A percentile compares a stretch with the other conserved stretches of the same genome.
Evolutionary conservation across 2,888 invertebrate genomes (phyloP).

Genomic region (Rhagophthalmus giganteus): DNA sequence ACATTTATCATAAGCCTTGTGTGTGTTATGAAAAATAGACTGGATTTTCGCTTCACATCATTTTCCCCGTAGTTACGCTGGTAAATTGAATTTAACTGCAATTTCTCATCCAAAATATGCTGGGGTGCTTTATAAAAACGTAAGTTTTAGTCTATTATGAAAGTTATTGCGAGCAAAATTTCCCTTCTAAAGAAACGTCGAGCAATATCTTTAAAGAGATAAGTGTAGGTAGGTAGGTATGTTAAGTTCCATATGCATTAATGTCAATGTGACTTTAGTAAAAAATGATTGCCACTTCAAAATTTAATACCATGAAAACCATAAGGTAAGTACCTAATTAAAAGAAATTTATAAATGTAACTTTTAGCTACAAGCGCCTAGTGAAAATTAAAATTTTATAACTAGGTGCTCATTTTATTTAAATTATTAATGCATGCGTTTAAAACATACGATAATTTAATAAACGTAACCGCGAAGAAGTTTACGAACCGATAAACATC

Average conservation of each 20-base stretch:
- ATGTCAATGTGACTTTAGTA: background rate
- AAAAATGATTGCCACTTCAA: background rate
- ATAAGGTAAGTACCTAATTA: too few species aligned
- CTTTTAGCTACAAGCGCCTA: too few species aligned
- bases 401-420: too few species aligned
- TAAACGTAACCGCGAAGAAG: too few species aligned
- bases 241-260: background rate
- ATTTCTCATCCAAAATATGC: slow-evolving; percentile 2
- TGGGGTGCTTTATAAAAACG: background rate
- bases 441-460: too few species aligned
- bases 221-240: background rate
- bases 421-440: too few species aligned
- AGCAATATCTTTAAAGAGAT: background rate
- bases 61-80: slow-evolving; percentile 1
- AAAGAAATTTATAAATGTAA: too few species aligned
- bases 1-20: slow-evolving; percentile 27
- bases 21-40: slow-evolving; percentile 14
- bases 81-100: slow-evolving; percentile 12
- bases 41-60: slow-evolving; percentile 6
- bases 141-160: background rate
- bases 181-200: background rate
- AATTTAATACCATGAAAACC: too few species aligned
- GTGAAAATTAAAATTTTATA: too few species aligned
- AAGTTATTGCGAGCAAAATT: background rate
- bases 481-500: too few species aligned